Conservation (phyloP, 2,888 invertebrate genomes). For the Aleiodes testaceus region DNA sequence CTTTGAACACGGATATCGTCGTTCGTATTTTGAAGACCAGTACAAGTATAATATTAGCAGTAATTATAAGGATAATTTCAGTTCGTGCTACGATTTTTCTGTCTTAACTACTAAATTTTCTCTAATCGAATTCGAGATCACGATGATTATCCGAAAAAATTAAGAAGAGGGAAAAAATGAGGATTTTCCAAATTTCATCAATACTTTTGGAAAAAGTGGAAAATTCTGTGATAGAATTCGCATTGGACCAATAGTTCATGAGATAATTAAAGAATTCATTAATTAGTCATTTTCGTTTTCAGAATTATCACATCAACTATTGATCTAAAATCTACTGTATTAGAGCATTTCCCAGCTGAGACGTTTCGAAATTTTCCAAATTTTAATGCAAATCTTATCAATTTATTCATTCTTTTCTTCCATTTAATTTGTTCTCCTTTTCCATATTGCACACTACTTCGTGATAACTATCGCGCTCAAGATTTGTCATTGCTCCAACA, state of each 20-base stretch:
- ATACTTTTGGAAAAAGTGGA: no score
- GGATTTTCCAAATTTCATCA: neutral
- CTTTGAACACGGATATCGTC: slow-evolving; percentile 71
- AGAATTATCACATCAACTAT: no score
- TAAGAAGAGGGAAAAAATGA: neutral
- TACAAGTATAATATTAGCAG: slow-evolving; percentile 64
- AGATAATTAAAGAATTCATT: no score
- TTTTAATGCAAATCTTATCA: no score
- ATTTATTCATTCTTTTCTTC: neutral
- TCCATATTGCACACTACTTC: slow-evolving; percentile 45
- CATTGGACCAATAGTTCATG: no score
- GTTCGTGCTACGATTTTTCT: slow-evolving; percentile 52
- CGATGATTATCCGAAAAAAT: slow-evolving; percentile 41
- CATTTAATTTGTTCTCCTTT: slow-evolving; percentile 29
- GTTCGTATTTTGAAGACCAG: slow-evolving; percentile 70
- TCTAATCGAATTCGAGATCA: slow-evolving; percentile 43
- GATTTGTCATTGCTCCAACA: slow-evolving; percentile 42
- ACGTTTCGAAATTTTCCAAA: slow-evolving; percentile 7
- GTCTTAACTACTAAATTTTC: slow-evolving; percentile 44
- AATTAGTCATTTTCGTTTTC: no score
- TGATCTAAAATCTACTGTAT: no score
- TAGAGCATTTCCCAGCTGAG: no score
- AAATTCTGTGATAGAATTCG: no score
- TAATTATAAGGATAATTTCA: slow-evolving; percentile 65
- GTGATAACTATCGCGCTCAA: slow-evolving; percentile 50